phyloP scores from a whole-genome alignment of 2,888 invertebrate species.

The Campoletis raptor region DNA sequence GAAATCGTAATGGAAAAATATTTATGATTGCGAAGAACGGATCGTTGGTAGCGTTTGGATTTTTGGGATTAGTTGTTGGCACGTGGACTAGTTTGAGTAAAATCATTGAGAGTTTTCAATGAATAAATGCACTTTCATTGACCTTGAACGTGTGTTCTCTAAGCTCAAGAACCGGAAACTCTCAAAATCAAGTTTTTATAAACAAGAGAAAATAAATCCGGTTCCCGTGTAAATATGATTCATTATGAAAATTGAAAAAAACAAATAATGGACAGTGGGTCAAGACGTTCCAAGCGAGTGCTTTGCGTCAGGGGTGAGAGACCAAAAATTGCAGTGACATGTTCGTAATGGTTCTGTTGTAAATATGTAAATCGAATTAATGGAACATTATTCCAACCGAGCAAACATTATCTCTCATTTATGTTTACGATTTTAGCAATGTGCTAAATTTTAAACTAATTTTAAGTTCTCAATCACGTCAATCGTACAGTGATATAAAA shows the following conservation, averaged over 20 bases:
- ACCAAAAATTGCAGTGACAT: neutral
- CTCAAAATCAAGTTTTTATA: neutral
- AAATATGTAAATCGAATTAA: neutral
- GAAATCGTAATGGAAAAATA: slow-evolving; percentile 86
- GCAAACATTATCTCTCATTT: neutral
- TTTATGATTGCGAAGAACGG: slow-evolving; percentile 88
- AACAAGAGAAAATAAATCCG: neutral
- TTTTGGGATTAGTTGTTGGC: slow-evolving; percentile 89
- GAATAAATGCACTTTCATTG: neutral
- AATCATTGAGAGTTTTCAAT: slow-evolving; percentile 86
- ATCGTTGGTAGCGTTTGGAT: slow-evolving; percentile 88
- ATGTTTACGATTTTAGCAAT: neutral
- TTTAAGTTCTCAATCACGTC: neutral
- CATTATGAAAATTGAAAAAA: neutral
- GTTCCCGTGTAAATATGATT: neutral
- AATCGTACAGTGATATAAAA: neutral
- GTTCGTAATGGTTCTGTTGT: neutral
- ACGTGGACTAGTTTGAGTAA: slow-evolving; percentile 89
- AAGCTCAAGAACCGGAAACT: neutral
- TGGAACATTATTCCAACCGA: neutral
- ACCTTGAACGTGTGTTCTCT: neutral
- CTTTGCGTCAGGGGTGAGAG: neutral
- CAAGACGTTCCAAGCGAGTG: neutral
- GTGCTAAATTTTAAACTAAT: neutral
- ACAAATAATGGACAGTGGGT: neutral